Evolutionary conservation across 2,797 vertebrate genomes (phyloP), one percentile per base, ranked within the genome.

Genomic region (Notolabrus celidotus): DNA sequence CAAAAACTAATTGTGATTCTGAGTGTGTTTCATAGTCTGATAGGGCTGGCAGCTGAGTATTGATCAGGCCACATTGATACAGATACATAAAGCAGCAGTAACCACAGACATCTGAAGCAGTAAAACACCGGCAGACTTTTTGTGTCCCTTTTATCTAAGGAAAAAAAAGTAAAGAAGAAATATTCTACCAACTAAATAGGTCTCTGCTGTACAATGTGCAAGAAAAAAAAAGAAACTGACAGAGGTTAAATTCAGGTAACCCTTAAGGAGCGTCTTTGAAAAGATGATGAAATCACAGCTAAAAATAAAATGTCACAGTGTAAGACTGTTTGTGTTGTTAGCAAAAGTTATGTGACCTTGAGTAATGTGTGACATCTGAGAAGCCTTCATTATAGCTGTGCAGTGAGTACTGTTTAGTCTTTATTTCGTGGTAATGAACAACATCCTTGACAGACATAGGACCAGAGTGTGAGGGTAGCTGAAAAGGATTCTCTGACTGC

Each of bases 31-130:
- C 20, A 53, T 34, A 8, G 47, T 67, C 54, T 64, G 71, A 54
- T 71, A 65, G 45, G 29, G 23, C 38, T 31, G 70, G 47, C 74
- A 63, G 77, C 61, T 39, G 14, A 10, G 10, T 67, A 71, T 67
- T 58, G 73, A 85, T 79, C 52, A 62, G 41, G 31, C 29, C 42
- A 55, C 54, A 72, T 57, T 62, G 36, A 64, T 58, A 33, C 15
- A 59, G 10, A 38, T 15, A 19, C 49, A 51, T 33, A 39, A 20
- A 59, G 31, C 3, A 34, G n/a, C 16, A 45, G 7, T 25, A 36
- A 42, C 25, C 14, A 47, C 6, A 47, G 47, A 34, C 16, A 55
- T 46, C 16, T 67, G 42, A 31, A 8, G 11, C 25, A 64, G 29
- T 38, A 23, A 64, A 33, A 3, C 39, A 19, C 38, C 20, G 8